Percentiles rank a stretch among this genome's conserved stretches.
Conservation (phyloP, 2,113 vertebrate genomes). For the Ceyx melanurus region DNA sequence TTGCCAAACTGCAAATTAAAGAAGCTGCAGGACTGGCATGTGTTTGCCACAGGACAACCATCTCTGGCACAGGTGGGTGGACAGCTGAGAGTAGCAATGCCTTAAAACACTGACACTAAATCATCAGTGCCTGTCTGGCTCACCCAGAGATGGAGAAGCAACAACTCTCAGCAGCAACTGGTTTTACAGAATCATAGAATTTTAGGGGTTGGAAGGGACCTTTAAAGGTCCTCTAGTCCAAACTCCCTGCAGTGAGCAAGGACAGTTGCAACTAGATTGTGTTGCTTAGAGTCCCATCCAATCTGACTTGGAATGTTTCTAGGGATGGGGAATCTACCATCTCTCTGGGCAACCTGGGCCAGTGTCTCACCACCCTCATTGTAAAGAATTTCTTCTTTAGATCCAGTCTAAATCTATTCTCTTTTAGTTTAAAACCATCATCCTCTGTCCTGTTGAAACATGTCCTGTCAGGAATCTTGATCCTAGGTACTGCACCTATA, state of each 20-base stretch:
- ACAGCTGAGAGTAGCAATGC: neutral
- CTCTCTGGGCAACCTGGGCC: neutral
- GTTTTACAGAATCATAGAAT: neutral
- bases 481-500: neutral
- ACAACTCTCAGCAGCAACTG: neutral
- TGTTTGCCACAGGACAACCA: accelerated
- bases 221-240: neutral
- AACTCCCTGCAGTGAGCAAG: neutral
- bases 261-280: neutral
- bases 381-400: neutral
- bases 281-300: neutral
- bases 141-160: neutral
- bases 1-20: neutral
- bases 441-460: neutral
- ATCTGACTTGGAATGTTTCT: neutral
- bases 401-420: neutral
- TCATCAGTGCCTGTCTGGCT: neutral
- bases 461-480: neutral
- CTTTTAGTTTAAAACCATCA: neutral
- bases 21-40: neutral
- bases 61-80: neutral
- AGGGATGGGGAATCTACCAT: neutral
- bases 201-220: neutral
- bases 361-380: neutral
- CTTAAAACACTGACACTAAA: neutral